phyloP scores from a whole-genome alignment of 2,888 invertebrate genomes.

The Drosophila neotestacea region DNA sequence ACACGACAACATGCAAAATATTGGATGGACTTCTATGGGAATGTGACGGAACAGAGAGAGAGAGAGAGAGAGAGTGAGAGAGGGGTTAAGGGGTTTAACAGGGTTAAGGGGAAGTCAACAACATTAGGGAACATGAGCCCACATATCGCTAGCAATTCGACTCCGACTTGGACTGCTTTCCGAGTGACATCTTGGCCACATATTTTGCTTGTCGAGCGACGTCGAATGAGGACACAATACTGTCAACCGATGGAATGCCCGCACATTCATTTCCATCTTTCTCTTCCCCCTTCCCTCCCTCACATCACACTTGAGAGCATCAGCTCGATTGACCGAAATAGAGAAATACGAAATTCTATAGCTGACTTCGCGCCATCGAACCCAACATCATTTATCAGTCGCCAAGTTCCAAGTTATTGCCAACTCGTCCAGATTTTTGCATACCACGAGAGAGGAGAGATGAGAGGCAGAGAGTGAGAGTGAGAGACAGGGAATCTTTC shows the following conservation, averaged over 20 bases:
- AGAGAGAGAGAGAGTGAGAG: no score
- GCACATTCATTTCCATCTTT: constrained; percentile 77
- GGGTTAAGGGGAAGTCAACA: constrained; percentile 1
- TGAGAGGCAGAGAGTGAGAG: background rate
- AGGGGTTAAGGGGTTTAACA: background rate
- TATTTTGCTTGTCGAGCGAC: constrained; percentile 79
- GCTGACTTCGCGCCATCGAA: constrained; percentile 53
- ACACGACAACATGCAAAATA: constrained; percentile 77
- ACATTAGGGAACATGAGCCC: constrained; percentile 59
- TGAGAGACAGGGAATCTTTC: background rate
- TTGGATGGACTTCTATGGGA: constrained; percentile 44
- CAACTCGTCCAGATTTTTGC: constrained; percentile 76
- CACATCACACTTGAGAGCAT: constrained; percentile 46
- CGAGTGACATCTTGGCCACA: constrained; percentile 80
- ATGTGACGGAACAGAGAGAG: constrained; percentile 3
- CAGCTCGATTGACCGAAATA: constrained; percentile 83
- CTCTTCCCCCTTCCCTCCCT: background rate
- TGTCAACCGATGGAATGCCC: constrained; percentile 78
- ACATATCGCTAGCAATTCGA: constrained; percentile 47
- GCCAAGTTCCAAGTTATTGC: constrained; percentile 66
- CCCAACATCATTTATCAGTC: constrained; percentile 77
- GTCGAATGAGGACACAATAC: constrained; percentile 76
- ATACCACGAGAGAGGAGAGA: constrained; percentile 48
- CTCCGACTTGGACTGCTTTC: constrained; percentile 31
- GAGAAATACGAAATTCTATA: constrained; percentile 80